Evolutionary conservation across 2,797 vertebrate genomes (phyloP).

Genomic region (Microctenopoma stevenorrisi): DNA sequence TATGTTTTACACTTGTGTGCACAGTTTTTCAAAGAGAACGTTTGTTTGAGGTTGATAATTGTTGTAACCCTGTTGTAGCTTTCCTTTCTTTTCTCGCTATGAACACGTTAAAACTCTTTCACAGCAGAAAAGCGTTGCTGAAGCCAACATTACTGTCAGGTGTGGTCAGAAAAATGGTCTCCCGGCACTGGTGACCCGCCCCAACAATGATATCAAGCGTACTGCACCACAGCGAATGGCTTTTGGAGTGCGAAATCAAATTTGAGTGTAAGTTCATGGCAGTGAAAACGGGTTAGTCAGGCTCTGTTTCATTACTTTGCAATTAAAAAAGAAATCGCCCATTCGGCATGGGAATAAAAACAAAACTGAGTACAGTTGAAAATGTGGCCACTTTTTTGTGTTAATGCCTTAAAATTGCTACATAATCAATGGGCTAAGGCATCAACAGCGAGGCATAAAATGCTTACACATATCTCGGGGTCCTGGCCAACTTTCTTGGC

Average conservation of each 20-base stretch:
- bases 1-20: neutral
- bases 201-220: constrained; percentile 21
- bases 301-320: constrained; percentile 60
- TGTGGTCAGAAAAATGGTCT: constrained; percentile 31
- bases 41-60: neutral
- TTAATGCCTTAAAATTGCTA: constrained; percentile 18
- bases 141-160: constrained; percentile 25
- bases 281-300: constrained; percentile 28
- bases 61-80: neutral
- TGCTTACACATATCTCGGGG: constrained; percentile 38
- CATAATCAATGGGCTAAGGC: constrained; percentile 15
- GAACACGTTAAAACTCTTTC: constrained; percentile 17
- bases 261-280: constrained; percentile 50
- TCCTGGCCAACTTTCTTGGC: constrained; percentile 42
- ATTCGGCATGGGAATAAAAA: constrained; percentile 28
- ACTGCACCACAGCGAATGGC: constrained; percentile 52
- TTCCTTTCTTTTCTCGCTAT: neutral
- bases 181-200: constrained; percentile 27
- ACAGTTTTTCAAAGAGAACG: neutral
- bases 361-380: constrained; percentile 31
- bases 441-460: constrained; percentile 34
- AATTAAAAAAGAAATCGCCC: constrained; percentile 46
- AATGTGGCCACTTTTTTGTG: constrained; percentile 24
- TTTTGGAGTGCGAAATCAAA: constrained; percentile 65
- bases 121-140: constrained; percentile 10